Evolutionary conservation across 2,797 vertebrate genomes (phyloP), one percentile per base, ranked within the genome.

Genomic region (Lophotriccus pileatus): DNA sequence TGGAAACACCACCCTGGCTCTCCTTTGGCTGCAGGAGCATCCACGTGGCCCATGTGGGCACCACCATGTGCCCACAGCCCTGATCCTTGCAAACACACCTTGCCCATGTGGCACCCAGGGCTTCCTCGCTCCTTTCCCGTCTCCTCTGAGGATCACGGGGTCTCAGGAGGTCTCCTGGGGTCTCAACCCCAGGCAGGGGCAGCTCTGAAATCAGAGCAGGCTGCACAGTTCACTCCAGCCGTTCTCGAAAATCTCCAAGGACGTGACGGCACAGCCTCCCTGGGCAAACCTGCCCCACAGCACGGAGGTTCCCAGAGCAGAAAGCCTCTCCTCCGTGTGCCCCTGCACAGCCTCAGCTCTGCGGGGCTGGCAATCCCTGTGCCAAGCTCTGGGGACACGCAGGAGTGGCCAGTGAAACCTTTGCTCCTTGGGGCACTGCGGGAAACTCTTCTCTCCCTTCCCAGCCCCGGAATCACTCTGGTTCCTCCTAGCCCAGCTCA

Each of bases 251-350:
- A 67, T 32, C 41, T 43, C 52, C 46, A 34, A 44, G 68, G 60
- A 34, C 0, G 1, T 39, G 69, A 50, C 0, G 0, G 39, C 37
- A 44, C 36, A 60, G 41, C 50, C 43, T 28, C 23, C 30, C 34
- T 28, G 52, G 67, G 36, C 55, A 86, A 76, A 78, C 63, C 68
- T 60, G 59, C 69, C 64, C 55, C 64, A 4, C 27, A 5, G 23
- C 4, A 30, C 50, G 0, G 3, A 6, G 4, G 27, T 36, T 77
- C 73, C 64, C 39, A 49, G 27, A 17, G 55, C 58, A 85, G 46
- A 76, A 49, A 63, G 9, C 1, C 0, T 34, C 63, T 68, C 37
- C 32, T 82, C 47, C 1, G 0, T 13, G 34, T 39, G 11, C 19
- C 11, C 30, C n/a, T 37, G 32, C 7, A 53, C 44, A 90, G 53